These are phyloP conservation scores for Calyptomena viridis DNA, from an alignment of 2,113 vertebrate genomes.

Conservation along the genomic window DNA sequence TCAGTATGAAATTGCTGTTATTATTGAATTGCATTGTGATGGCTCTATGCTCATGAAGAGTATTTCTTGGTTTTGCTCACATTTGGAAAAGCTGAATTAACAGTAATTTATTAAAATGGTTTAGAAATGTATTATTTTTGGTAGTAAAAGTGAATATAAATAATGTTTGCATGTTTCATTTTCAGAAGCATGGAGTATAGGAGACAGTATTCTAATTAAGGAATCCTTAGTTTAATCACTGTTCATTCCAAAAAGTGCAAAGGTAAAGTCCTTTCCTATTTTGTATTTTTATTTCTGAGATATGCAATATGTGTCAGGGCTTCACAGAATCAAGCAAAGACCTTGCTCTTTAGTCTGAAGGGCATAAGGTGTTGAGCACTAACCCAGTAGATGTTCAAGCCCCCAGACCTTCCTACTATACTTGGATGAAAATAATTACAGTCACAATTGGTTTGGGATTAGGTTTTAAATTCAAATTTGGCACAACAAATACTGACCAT, in stretches of 20 bases:
- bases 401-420: background rate
- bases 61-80: background rate
- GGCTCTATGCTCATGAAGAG: background rate
- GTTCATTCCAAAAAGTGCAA: background rate
- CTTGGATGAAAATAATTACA: background rate
- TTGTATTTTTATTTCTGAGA: background rate
- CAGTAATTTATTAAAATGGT: background rate
- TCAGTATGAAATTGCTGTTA: conserved; percentile 29
- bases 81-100: background rate
- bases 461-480: background rate
- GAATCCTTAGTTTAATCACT: background rate
- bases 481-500: background rate
- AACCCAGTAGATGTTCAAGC: background rate
- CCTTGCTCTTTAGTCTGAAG: background rate
- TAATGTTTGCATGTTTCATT: background rate
- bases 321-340: background rate
- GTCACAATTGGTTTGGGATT: background rate
- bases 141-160: background rate
- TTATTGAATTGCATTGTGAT: conserved; percentile 17
- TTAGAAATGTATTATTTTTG: background rate
- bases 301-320: background rate
- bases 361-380: background rate
- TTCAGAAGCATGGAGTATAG: background rate
- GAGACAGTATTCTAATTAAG: background rate
- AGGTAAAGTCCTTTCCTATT: background rate